A percentile compares a stretch with the other conserved stretches of the same genome.
Evolutionary conservation across 2,113 vertebrate genomes (phyloP).

Genomic region (Bungarus multicinctus): DNA sequence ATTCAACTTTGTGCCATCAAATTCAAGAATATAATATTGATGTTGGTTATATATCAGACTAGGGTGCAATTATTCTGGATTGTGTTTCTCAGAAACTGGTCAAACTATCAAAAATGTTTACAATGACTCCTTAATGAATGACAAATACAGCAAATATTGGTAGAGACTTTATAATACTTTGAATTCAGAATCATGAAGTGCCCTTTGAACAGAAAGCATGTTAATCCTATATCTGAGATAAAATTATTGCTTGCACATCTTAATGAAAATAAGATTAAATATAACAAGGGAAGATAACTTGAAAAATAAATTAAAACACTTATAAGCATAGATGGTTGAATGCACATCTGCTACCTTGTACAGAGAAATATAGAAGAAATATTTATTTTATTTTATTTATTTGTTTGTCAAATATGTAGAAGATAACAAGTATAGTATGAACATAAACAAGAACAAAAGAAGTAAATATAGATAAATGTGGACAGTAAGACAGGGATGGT

Average conservation of each 20-base stretch:
- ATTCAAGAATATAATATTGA: not conserved
- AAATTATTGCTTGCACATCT: not conserved
- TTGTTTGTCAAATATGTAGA: no score
- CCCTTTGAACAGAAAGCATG: not conserved
- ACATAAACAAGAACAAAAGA: no score
- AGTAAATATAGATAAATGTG: no score
- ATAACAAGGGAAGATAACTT: not conserved
- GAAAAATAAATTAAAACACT: no score
- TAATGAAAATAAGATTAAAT: not conserved
- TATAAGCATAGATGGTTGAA: no score
- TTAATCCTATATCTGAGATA: not conserved
- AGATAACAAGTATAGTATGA: no score
- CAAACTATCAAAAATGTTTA: not conserved
- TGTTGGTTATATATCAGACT: not conserved
- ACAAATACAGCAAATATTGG: not conserved
- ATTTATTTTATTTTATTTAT: no score
- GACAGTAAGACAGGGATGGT: no score
- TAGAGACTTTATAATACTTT: not conserved
- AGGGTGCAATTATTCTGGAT: not conserved
- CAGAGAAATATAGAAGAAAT: no score
- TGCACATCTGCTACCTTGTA: no score
- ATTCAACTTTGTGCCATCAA: not conserved
- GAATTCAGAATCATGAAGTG: not conserved
- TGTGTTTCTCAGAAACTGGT: not conserved
- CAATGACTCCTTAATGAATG: not conserved